phyloP scores from a whole-genome alignment of 1,140 invertebrate species.

The Macrosteles quadrilineatus region DNA sequence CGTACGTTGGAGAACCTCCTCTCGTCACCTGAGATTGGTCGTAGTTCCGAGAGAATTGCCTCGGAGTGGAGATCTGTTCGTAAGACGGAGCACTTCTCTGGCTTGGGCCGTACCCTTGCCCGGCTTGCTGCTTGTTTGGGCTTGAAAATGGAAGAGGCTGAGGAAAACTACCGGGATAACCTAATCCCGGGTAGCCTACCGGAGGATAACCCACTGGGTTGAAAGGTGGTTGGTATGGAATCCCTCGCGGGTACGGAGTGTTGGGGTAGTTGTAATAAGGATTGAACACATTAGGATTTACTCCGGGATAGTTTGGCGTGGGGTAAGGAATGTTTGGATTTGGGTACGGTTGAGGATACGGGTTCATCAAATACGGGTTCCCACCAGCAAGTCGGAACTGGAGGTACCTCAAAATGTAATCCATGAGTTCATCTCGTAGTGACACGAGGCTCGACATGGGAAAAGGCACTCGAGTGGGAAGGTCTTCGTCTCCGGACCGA shows the following conservation, averaged over 20 bases:
- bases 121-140: conserved; percentile 4
- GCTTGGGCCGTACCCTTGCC: background rate
- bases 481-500: conserved; percentile 6
- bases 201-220: background rate
- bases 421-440: conserved; percentile 46
- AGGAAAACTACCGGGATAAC: too few relatives aligned
- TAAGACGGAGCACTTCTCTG: conserved; percentile 5
- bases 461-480: conserved; percentile 30
- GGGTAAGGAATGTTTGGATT: conserved; percentile 22
- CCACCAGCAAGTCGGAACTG: conserved; percentile 36
- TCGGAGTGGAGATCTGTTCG: background rate
- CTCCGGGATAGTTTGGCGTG: background rate
- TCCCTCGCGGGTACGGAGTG: background rate
- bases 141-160: background rate
- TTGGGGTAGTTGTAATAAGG: conserved; percentile 29
- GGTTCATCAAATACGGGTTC: conserved; percentile 8
- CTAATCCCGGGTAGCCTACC: background rate
- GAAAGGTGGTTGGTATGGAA: background rate
- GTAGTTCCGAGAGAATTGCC: background rate
- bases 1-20: background rate
- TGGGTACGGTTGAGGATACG: conserved; percentile 14
- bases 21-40: background rate
- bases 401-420: conserved; percentile 42
- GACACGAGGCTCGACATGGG: conserved; percentile 48
- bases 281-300: conserved; percentile 22